These are phyloP conservation scores for Sterrhoptilus dennistouni DNA, from an alignment of 2,113 vertebrate species.

Conservation along the genomic window DNA sequence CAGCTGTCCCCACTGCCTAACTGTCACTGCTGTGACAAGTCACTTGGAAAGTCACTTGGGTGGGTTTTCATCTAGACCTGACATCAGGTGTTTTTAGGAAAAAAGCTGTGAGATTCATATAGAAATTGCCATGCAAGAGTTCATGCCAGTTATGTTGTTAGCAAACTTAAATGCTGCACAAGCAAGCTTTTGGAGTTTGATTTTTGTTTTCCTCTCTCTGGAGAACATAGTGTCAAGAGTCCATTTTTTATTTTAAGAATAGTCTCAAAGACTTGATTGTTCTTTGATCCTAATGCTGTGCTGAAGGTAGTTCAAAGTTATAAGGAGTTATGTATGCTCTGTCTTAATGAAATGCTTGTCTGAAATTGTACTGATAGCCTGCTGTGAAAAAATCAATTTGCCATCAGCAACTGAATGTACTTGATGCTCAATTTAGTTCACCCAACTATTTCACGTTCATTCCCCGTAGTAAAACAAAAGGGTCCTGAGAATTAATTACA, in stretches of 20 bases:
- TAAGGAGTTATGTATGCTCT: constrained; percentile 37
- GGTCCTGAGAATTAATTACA: constrained; percentile 66
- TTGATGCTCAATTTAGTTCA: constrained; percentile 52
- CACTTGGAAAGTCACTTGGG: not conserved
- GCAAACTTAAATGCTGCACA: not conserved
- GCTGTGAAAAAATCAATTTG: constrained; percentile 63
- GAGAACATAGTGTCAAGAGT: not conserved
- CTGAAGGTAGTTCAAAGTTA: constrained; percentile 62
- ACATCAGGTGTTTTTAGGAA: not conserved
- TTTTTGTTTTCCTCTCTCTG: not conserved
- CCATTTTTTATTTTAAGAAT: constrained; percentile 20
- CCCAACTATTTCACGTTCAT: constrained; percentile 47
- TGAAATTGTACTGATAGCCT: constrained; percentile 51
- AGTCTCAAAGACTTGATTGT: constrained; percentile 24
- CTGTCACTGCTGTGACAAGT: not conserved
- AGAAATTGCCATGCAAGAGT: not conserved
- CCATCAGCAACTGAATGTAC: constrained; percentile 47
- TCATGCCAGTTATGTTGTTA: not conserved
- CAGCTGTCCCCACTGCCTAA: not conserved
- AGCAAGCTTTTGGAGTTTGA: not conserved
- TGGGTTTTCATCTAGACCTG: not conserved
- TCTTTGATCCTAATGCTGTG: constrained; percentile 18
- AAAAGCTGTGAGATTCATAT: not conserved
- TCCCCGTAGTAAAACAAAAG: constrained; percentile 51
- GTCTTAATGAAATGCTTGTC: constrained; percentile 53